A percentile compares a stretch with the other conserved stretches of the same genome.
These are phyloP conservation scores for Calameuta idolon DNA, from an alignment of 2,888 invertebrate genomes.

Conservation along the genomic window DNA sequence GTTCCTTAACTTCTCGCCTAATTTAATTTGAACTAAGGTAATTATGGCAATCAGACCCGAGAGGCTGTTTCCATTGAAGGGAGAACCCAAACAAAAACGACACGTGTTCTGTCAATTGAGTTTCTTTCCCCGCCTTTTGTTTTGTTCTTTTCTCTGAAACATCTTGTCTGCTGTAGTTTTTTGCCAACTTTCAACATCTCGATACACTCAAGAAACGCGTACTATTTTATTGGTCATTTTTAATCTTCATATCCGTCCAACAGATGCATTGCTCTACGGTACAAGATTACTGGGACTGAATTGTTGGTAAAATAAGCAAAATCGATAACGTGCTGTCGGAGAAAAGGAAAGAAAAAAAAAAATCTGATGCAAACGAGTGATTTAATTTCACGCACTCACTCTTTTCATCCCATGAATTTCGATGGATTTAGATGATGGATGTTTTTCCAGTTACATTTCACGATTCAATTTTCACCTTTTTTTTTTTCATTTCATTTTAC, in stretches of 20 bases:
- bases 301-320: not conserved
- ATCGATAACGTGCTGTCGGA: not conserved
- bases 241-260: not conserved
- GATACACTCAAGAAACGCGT: not conserved
- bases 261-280: not conserved
- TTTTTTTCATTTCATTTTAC: not conserved
- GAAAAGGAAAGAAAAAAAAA: not conserved
- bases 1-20: conserved; percentile 55
- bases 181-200: not conserved
- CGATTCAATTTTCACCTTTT: not conserved
- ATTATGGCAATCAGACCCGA: conserved; percentile 55
- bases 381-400: not conserved
- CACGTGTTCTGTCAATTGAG: conserved; percentile 43
- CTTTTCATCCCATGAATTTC: not conserved
- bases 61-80: conserved; percentile 43
- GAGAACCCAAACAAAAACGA: conserved; percentile 31
- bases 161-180: conserved; percentile 25
- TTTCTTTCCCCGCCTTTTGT: not conserved
- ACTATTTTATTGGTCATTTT: not conserved
- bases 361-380: not conserved
- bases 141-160: not conserved
- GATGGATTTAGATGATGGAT: not conserved
- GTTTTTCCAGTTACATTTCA: not conserved
- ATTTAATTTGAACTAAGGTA: conserved; percentile 55
- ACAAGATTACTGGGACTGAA: not conserved